These are phyloP conservation scores for Wasmannia auropunctata DNA, from an alignment of 1,140 invertebrate species.

Conservation along the genomic window DNA sequence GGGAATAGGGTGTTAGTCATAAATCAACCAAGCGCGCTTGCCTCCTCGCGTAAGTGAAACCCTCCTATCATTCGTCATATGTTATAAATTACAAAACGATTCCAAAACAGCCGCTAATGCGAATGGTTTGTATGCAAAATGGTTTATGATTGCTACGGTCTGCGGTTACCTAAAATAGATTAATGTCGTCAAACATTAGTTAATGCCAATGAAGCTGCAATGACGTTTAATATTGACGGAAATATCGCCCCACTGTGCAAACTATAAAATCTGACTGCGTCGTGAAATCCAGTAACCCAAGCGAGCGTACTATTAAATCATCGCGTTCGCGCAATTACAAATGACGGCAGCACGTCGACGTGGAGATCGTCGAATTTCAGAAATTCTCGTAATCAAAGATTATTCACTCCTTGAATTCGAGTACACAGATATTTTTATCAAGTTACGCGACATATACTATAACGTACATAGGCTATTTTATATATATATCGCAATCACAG, in stretches of 20 bases:
- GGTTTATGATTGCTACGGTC: constrained; percentile 76
- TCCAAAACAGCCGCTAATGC: constrained; percentile 62
- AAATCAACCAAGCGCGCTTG: constrained; percentile 37
- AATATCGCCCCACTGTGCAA: constrained; percentile 69
- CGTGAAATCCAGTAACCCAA: constrained; percentile 55
- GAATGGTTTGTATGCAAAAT: constrained; percentile 76
- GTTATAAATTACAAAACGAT: constrained; percentile 73
- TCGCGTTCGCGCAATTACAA: constrained; percentile 14
- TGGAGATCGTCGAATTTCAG: background rate
- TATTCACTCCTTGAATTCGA: constrained; percentile 1
- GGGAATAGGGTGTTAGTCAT: constrained; percentile 38
- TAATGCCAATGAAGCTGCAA: constrained; percentile 68
- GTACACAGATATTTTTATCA: background rate
- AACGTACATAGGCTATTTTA: background rate
- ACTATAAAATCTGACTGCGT: constrained; percentile 70
- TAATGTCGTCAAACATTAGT: constrained; percentile 77
- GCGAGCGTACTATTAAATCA: constrained; percentile 55
- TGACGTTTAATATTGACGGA: constrained; percentile 75
- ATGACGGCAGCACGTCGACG: constrained; percentile 1
- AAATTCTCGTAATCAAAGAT: constrained; percentile 31
- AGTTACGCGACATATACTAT: background rate
- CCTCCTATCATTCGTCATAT: constrained; percentile 63
- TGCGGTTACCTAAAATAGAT: constrained; percentile 77
- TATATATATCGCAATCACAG: background rate
- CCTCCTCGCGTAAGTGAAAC: constrained; percentile 49